A percentile compares a stretch with the other conserved stretches of the same genome.
phyloP scores from a whole-genome alignment of 2,888 invertebrate genomes.

The Synergus umbraculus region DNA sequence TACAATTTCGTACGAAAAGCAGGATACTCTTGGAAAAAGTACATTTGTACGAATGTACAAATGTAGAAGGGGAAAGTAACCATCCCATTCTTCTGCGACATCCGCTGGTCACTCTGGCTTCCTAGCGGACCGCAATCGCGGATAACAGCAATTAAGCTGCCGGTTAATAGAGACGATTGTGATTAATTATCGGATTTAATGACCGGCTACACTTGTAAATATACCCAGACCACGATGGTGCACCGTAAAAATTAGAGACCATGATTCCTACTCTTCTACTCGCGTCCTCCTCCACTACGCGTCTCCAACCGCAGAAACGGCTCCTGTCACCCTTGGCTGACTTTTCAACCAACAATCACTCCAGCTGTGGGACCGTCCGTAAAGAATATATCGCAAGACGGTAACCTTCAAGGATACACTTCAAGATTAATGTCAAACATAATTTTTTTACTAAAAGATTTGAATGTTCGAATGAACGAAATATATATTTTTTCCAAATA shows the following conservation, averaged over 20 bases:
- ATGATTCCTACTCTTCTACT: slow-evolving; percentile 64
- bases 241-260: slow-evolving; percentile 76
- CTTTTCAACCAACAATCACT: slow-evolving; percentile 75
- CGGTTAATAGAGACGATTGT: slow-evolving; percentile 76
- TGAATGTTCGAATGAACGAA: too few relatives aligned
- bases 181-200: slow-evolving; percentile 76
- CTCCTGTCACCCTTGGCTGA: slow-evolving; percentile 73
- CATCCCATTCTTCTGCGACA: slow-evolving; percentile 68
- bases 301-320: slow-evolving; percentile 66
- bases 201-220: slow-evolving; percentile 75
- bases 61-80: slow-evolving; percentile 54
- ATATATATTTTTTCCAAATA: too few relatives aligned
- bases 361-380: slow-evolving; percentile 70
- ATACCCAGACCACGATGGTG: slow-evolving; percentile 67
- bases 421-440: slow-evolving; percentile 19
- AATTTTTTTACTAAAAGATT: too few relatives aligned
- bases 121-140: slow-evolving; percentile 64
- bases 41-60: slow-evolving; percentile 37
- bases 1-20: slow-evolving; percentile 62
- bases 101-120: slow-evolving; percentile 62
- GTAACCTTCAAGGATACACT: slow-evolving; percentile 56
- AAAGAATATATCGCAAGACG: slow-evolving; percentile 50
- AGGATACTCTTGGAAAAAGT: slow-evolving; percentile 54
- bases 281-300: slow-evolving; percentile 57
- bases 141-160: slow-evolving; percentile 76